A percentile compares a stretch with the other conserved stretches of the same genome.
These are phyloP conservation scores for Elmis aenea DNA, from an alignment of 2,888 invertebrate genomes.

Conservation along the genomic window DNA sequence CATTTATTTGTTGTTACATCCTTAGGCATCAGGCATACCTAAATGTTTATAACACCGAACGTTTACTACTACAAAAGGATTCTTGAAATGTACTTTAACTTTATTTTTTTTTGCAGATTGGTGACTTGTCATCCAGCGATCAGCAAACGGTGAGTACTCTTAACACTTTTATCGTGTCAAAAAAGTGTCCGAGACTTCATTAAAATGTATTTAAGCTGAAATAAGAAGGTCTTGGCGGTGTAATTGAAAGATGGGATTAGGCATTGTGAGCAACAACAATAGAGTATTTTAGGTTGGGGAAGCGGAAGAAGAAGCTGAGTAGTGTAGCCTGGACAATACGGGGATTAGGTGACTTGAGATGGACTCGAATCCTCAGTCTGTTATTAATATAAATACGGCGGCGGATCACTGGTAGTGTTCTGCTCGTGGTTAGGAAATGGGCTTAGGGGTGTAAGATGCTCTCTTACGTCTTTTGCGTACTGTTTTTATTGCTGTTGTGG, in stretches of 20 bases:
- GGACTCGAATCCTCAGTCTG: conserved; percentile 17
- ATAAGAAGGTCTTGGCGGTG: conserved; percentile 22
- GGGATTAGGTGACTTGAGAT: conserved; percentile 30
- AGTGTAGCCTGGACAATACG: conserved; percentile 30
- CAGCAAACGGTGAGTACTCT: too few species aligned
- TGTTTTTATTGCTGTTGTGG: too few species aligned
- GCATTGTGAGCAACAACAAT: conserved; percentile 30
- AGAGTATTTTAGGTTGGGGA: conserved; percentile 31
- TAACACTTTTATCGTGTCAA: background rate
- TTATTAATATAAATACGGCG: conserved; percentile 27
- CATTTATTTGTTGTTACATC: too few species aligned
- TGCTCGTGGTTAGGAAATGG: too few species aligned
- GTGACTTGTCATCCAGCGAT: too few species aligned
- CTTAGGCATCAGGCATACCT: too few species aligned
- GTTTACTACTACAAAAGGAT: too few species aligned
- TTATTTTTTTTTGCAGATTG: too few species aligned
- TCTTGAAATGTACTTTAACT: too few species aligned
- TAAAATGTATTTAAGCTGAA: conserved; percentile 30
- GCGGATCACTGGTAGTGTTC: conserved; percentile 19
- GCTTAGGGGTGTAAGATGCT: conserved; percentile 1
- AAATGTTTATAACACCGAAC: too few species aligned
- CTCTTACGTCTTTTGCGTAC: background rate
- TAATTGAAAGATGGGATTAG: conserved; percentile 38
- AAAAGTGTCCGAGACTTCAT: conserved; percentile 23
- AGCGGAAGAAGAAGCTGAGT: conserved; percentile 29